Evolutionary conservation across 2,888 invertebrate genomes (phyloP).

Genomic region (Pristionchus arcanus): DNA sequence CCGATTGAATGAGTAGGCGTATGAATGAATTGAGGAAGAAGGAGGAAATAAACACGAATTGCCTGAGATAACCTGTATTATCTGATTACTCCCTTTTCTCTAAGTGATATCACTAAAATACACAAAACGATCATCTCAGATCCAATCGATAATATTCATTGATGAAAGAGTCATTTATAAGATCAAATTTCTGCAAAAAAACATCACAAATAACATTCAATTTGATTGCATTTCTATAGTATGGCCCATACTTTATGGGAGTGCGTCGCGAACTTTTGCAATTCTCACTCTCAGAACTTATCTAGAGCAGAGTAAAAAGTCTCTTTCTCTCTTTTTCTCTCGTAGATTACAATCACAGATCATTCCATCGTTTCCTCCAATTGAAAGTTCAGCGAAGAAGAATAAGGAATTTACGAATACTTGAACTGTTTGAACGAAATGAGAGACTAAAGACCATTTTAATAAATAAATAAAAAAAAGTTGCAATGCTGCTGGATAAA

Average conservation of each 20-base stretch:
- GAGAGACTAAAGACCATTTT: not conserved
- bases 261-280: not conserved
- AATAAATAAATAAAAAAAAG: not conserved
- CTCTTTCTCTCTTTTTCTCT: not conserved
- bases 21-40: not conserved
- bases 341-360: slow-evolving; percentile 24
- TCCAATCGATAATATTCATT: not conserved
- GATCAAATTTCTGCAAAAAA: not conserved
- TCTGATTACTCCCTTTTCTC: not conserved
- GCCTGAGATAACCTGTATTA: slow-evolving; percentile 14
- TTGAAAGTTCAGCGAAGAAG: slow-evolving; percentile 30
- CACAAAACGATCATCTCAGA: not conserved
- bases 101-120: slow-evolving; percentile 1
- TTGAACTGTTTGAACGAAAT: not conserved
- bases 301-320: not conserved
- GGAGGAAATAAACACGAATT: not conserved
- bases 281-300: not conserved
- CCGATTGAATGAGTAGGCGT: not conserved
- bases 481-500: not conserved
- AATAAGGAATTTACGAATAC: not conserved
- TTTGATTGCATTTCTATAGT: not conserved
- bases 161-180: not conserved
- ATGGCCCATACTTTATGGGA: too few species aligned
- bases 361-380: slow-evolving; percentile 13
- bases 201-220: not conserved